Percentiles rank a stretch among this genome's conserved stretches.
These are phyloP conservation scores for Leuctra nigra DNA, from an alignment of 2,888 invertebrate species.

Conservation along the genomic window DNA sequence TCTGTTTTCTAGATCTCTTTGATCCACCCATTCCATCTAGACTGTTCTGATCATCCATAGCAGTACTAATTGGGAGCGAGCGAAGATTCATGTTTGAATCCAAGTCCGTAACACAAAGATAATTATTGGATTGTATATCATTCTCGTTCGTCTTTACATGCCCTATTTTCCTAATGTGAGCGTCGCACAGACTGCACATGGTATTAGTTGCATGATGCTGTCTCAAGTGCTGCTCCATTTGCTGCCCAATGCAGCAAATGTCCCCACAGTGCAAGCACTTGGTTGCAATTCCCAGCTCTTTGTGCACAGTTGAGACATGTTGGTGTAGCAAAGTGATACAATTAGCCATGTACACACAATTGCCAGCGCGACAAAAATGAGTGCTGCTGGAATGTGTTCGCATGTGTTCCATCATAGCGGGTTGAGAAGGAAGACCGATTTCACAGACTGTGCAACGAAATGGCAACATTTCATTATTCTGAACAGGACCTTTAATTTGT, in stretches of 20 bases:
- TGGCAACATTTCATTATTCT: conserved; percentile 23
- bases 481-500: conserved; percentile 20
- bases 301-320: conserved; percentile 8
- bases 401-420: conserved; percentile 45
- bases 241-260: conserved; percentile 9
- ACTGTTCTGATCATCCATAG: conserved; percentile 18
- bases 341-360: conserved; percentile 31
- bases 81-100: conserved; percentile 25
- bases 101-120: conserved; percentile 7
- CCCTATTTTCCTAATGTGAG: conserved; percentile 4
- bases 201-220: conserved; percentile 31
- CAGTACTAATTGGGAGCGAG: no score
- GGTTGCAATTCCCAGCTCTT: not conserved
- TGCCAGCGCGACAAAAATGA: conserved; percentile 35
- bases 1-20: conserved; percentile 46
- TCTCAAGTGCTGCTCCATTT: conserved; percentile 32
- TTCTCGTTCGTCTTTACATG: conserved; percentile 15
- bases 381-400: conserved; percentile 41
- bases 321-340: conserved; percentile 25
- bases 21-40: conserved; percentile 13
- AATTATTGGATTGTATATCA: conserved; percentile 19
- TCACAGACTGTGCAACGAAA: conserved; percentile 45
- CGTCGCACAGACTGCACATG: conserved; percentile 10
- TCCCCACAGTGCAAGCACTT: conserved; percentile 36
- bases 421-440: conserved; percentile 41